phyloP scores from a whole-genome alignment of 2,888 invertebrate species.

The Thyatira batis region DNA sequence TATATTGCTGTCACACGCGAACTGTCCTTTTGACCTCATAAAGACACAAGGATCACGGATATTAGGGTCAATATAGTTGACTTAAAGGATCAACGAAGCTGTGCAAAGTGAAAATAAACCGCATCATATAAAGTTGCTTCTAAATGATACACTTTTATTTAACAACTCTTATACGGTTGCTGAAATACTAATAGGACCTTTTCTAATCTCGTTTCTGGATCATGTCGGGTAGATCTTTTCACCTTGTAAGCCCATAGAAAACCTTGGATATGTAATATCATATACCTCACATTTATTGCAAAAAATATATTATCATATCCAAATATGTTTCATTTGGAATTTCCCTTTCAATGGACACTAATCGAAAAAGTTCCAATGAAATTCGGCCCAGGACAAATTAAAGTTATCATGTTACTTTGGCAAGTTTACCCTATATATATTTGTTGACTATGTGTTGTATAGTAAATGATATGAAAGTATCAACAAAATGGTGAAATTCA shows the following conservation, averaged over 20 bases:
- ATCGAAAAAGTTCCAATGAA: constrained; percentile 3
- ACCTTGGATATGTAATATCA: background rate
- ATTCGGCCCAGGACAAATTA: background rate
- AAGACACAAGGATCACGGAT: background rate
- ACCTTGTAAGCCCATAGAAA: background rate
- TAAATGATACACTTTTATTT: no score
- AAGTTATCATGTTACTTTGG: background rate
- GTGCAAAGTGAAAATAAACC: background rate
- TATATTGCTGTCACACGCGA: background rate
- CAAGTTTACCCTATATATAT: no score
- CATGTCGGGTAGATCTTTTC: background rate
- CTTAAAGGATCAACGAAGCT: background rate
- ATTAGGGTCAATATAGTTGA: background rate
- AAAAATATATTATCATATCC: constrained; percentile 22
- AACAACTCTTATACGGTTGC: no score
- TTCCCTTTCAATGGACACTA: constrained; percentile 2
- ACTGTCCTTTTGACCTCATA: background rate
- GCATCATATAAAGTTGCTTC: no score
- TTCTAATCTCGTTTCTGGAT: background rate
- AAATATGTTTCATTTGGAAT: constrained; percentile 5
- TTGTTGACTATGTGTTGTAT: background rate
- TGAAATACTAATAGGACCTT: background rate
- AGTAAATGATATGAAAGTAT: background rate
- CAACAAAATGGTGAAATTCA: background rate
- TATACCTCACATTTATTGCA: constrained; percentile 12